Base-by-base conservation (phyloP, 1,140 invertebrate species). In the Scylla paramamosain region DNA sequence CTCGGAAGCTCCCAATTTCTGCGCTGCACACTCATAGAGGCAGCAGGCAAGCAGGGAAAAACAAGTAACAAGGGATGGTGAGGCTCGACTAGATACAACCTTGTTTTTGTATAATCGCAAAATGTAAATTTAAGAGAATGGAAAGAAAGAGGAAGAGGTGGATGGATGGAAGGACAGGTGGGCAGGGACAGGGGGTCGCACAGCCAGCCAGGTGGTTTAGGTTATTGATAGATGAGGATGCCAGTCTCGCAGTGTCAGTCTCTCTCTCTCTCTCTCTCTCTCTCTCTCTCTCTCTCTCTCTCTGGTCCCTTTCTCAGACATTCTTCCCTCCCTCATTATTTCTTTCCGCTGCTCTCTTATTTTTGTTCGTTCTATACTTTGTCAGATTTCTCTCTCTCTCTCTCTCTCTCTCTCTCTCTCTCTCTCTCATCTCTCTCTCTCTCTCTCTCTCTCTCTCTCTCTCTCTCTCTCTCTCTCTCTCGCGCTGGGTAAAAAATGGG, bases 361-460 rank as follows among this genome's bases (percentile, higher is more conserved):
- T 16, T 67, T 16, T 67, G 7, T 67, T 25, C 20, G 10, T 87
- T n/a, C 25, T 28, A 16, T 28, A 16, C 86, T 87, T 28, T 87
- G 10, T 87, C 86, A 16, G 10, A 16, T 28, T 87, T 28, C 86
- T 87, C 86, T 87, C 86, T 87, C 86, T 87, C 86, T 87, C 86
- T 87, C 86, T 87, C 86, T 87, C 86, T 87, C 39, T 87, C 86
- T 87, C 86, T 87, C 86, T 87, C 86, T 87, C 86, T 87, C 86
- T 87, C 86, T 87, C 86, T 87, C 86, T 87, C 86, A 16, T 87
- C 86, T 87, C 86, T 87, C 86, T 87, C 86, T 88, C 86, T 88
- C 86, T 88, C 86, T 88, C 45, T 88, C 86, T 77, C 67, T 77
- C 67, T 77, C 67, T 77, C 67, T 77, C 67, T 77, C 67, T 77